Evolutionary conservation across 2,113 vertebrate genomes (phyloP).

Genomic region (Aegotheles bennettii): DNA sequence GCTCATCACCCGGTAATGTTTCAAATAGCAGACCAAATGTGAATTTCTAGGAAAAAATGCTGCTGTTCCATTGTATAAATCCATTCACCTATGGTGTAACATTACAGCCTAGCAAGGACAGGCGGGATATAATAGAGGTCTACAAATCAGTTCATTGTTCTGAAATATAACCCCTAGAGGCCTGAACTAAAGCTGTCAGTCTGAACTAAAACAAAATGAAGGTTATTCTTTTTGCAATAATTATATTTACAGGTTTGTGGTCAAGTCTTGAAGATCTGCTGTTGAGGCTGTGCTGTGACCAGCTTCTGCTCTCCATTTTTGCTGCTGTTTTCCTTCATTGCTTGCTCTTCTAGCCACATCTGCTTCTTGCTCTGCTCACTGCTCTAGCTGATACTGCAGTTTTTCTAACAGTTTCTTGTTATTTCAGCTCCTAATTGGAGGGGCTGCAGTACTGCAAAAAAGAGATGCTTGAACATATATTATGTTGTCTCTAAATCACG

Average conservation of each 20-base stretch:
- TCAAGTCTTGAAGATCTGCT: not conserved
- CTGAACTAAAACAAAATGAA: not conserved
- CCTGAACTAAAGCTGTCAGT: not conserved
- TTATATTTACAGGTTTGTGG: not conserved
- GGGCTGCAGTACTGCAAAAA: not conserved
- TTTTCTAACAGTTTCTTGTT: not conserved
- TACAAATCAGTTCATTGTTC: not conserved
- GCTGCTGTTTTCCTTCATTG: not conserved
- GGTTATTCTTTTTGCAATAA: not conserved
- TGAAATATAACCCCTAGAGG: not conserved
- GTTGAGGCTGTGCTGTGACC: not conserved
- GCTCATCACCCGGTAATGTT: not conserved
- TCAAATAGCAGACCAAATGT: not conserved
- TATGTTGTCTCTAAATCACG: not conserved
- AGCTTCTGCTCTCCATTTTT: not conserved
- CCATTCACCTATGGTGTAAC: not conserved
- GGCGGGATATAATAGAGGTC: not conserved
- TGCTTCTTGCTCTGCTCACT: not conserved
- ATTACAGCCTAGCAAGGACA: not conserved
- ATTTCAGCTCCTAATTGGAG: not conserved
- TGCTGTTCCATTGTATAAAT: not conserved
- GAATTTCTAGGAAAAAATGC: not conserved
- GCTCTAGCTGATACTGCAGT: not conserved
- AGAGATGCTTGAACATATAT: not conserved
- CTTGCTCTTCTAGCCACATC: not conserved